Evolutionary conservation across 1,140 invertebrate genomes (phyloP).

Genomic region (Ceratina japonica): DNA sequence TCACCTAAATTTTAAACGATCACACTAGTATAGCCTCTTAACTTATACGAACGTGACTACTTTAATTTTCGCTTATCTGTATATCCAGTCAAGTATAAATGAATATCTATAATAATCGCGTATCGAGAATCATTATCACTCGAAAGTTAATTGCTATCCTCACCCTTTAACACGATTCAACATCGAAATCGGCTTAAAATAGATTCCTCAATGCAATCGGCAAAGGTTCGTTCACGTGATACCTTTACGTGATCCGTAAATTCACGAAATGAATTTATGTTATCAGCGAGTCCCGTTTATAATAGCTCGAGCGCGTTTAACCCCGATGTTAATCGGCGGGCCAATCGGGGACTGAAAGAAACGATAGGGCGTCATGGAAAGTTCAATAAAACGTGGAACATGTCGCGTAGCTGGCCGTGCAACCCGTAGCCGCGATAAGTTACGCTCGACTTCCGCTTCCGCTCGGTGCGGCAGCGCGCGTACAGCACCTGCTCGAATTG

Average conservation of each 20-base stretch:
- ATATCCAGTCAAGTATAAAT: too few species aligned
- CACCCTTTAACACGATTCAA: not conserved
- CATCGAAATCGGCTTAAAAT: not conserved
- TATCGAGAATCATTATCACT: too few species aligned
- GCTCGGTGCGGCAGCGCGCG: slow-evolving; percentile 18
- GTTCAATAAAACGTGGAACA: slow-evolving; percentile 30
- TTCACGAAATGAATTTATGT: not conserved
- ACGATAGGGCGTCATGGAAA: not conserved
- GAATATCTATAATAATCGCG: too few species aligned
- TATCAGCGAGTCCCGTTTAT: not conserved
- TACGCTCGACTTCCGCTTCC: slow-evolving; percentile 60
- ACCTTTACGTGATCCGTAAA: not conserved
- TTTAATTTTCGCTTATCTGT: too few species aligned
- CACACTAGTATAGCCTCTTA: too few species aligned
- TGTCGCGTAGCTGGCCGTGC: not conserved
- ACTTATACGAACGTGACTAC: too few species aligned
- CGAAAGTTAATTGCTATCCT: not conserved
- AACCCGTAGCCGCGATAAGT: slow-evolving; percentile 30
- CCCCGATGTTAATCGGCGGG: not conserved
- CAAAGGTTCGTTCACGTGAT: too few species aligned
- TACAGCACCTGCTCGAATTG: slow-evolving; percentile 48
- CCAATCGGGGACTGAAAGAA: slow-evolving; percentile 5
- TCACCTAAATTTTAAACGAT: too few species aligned
- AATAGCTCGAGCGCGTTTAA: slow-evolving; percentile 5
- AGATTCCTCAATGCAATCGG: not conserved